Percentiles rank a stretch among this genome's conserved stretches.
Conservation (phyloP, 2,797 vertebrate genomes). For the Peromyscus nudipes region DNA sequence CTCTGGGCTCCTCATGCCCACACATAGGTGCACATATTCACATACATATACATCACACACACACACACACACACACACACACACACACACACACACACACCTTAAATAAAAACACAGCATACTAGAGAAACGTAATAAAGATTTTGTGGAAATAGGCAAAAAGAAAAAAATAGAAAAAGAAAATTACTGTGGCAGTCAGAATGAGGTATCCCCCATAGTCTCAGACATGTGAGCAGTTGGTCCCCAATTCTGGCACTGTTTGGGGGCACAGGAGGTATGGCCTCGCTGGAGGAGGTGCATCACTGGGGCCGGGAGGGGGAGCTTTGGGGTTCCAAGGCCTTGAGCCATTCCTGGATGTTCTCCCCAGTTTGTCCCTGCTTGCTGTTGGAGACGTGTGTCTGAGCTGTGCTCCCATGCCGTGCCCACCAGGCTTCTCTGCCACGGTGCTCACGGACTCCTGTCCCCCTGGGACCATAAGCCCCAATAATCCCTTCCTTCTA, state of each 20-base stretch:
- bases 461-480: too few relatives aligned
- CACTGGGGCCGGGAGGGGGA: too few relatives aligned
- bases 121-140: background rate
- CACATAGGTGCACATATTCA: background rate
- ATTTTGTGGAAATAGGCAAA: background rate
- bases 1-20: background rate
- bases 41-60: background rate
- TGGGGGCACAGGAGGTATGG: background rate
- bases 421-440: background rate
- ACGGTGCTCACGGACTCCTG: background rate
- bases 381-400: too few relatives aligned
- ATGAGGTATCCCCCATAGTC: background rate
- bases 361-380: background rate
- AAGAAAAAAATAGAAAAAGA: too few relatives aligned
- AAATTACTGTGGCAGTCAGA: background rate
- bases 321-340: background rate
- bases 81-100: background rate
- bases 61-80: background rate
- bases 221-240: background rate
- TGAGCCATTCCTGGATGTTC: background rate
- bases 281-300: background rate
- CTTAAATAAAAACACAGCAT: background rate
- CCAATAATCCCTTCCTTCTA: background rate
- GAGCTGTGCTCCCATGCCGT: too few relatives aligned
- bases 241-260: too few relatives aligned